Evolutionary conservation across 2,113 vertebrate species (phyloP).

Genomic region (Capreolus pygargus): DNA sequence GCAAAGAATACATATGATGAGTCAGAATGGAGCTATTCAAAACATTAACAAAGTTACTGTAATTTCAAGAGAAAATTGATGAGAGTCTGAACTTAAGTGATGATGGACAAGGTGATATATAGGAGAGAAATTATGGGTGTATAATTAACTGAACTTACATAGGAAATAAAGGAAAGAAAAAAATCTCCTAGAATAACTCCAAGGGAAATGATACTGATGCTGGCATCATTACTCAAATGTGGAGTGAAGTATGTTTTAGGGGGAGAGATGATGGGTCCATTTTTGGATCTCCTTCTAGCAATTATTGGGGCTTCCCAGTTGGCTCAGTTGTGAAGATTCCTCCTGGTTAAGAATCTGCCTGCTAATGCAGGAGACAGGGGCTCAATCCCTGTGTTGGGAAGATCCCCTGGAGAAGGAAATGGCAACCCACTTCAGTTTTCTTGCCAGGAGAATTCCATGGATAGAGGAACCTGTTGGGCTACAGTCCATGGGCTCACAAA

Average conservation of each 20-base stretch:
- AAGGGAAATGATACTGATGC: not conserved
- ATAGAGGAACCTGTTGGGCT: not conserved
- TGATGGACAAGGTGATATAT: not conserved
- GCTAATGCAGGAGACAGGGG: not conserved
- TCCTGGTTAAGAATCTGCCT: not conserved
- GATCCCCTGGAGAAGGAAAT: not conserved
- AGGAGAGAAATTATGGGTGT: not conserved
- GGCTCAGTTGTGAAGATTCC: not conserved
- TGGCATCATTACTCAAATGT: not conserved
- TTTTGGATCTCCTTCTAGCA: not conserved
- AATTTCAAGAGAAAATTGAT: not conserved
- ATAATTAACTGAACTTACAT: not conserved
- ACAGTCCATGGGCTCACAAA: not conserved
- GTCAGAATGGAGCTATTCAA: not conserved
- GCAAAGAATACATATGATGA: not conserved
- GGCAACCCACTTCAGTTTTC: not conserved
- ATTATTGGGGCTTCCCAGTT: not conserved
- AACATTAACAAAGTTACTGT: not conserved
- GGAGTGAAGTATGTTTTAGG: not conserved
- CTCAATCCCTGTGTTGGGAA: not conserved
- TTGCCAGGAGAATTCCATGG: not conserved
- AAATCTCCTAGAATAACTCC: not conserved
- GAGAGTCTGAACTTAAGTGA: not conserved
- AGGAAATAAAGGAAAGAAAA: not conserved
- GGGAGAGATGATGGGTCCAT: not conserved